Evolutionary conservation across 2,888 invertebrate genomes (phyloP).

Genomic region (Sarcophaga rosellei): DNA sequence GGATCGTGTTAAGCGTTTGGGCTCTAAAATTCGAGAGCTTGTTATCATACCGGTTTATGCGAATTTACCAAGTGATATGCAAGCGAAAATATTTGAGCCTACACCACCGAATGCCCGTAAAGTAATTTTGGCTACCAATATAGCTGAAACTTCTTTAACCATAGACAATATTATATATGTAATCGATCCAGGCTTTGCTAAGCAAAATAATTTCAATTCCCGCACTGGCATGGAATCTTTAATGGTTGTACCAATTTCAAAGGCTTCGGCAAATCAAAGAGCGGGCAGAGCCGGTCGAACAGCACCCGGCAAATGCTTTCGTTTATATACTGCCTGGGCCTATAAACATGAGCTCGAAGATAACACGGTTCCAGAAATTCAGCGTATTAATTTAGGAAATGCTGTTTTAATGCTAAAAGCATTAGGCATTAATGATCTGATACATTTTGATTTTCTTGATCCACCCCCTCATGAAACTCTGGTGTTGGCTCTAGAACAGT

Average conservation of each 20-base stretch:
- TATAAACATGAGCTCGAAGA: slow-evolving; percentile 99
- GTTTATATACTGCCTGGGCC: slow-evolving; percentile 99
- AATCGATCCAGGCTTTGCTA: slow-evolving; percentile 99
- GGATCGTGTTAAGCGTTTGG: slow-evolving; percentile 95
- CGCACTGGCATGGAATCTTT: slow-evolving; percentile 99
- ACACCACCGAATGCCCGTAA: slow-evolving; percentile 98
- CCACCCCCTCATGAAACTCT: slow-evolving; percentile 97
- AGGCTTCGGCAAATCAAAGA: slow-evolving; percentile 98
- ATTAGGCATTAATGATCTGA: slow-evolving; percentile 97
- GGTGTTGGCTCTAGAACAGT: slow-evolving; percentile 96
- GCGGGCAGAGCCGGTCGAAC: slow-evolving; percentile 98
- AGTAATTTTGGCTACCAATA: slow-evolving; percentile 98
- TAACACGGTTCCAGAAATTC: slow-evolving; percentile 99
- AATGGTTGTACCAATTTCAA: slow-evolving; percentile 99
- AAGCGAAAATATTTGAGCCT: slow-evolving; percentile 98
- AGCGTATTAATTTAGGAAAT: slow-evolving; percentile 97
- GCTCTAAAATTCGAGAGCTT: slow-evolving; percentile 95
- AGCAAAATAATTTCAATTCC: slow-evolving; percentile 99
- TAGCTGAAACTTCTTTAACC: slow-evolving; percentile 99
- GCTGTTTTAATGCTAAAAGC: slow-evolving; percentile 98
- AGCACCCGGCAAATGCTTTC: slow-evolving; percentile 98
- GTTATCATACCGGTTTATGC: slow-evolving; percentile 98
- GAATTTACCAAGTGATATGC: slow-evolving; percentile 99
- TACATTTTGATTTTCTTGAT: slow-evolving; percentile 99
- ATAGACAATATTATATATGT: slow-evolving; percentile 99